Base-by-base conservation (phyloP, 2,888 invertebrate genomes). In the Eupithecia inturbata region DNA sequence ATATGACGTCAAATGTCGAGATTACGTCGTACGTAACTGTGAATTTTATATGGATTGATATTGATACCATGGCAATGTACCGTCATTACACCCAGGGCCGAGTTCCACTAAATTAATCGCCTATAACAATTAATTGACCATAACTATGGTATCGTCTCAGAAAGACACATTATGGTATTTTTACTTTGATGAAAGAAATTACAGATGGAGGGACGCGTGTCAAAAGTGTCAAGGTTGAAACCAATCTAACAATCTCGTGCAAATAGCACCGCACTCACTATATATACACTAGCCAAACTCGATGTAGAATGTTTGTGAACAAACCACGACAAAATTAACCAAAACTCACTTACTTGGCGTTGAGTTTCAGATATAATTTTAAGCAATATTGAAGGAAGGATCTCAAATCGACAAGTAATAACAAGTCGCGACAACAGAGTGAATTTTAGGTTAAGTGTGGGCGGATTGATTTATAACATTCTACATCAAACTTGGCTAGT, bases 1-100 rank as follows among this genome's bases (percentile, higher is more conserved):
- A 19, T 28, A 62, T 31, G 62, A 62, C 62, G 62, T 62, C 62
- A 62, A 62, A 16, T 62, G 31, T 62, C 28, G 62, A 53, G 22
- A 62, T n/a, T 31, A 31, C 7, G 62, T 62, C 7, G 62, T 60
- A n/a, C n/a, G 57, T 14, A 26, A 26, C 26, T 22, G 57, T 57
- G 22, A 53, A 57, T 57, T 57, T 57, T 26, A 14, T 26, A 12
- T 22, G 12, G 22, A n/a, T 22, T n/a, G 49, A 49, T 53, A 57
- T 22, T 57, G 26, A 57, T 57, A 57, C 26, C 22, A 57, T 53
- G 26, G 57, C 14, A 57, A 57, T 57, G 57, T 4, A 22, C 26
- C 2, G 53, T 22, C 53, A 3, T 22, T n/a, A 49, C 49, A 49
- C 41, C 41, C 41, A 12, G 14, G 39, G 12, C 45, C 45, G 0